Evolutionary conservation across 2,888 invertebrate genomes (phyloP).

Genomic region (Cremastinae sp.): DNA sequence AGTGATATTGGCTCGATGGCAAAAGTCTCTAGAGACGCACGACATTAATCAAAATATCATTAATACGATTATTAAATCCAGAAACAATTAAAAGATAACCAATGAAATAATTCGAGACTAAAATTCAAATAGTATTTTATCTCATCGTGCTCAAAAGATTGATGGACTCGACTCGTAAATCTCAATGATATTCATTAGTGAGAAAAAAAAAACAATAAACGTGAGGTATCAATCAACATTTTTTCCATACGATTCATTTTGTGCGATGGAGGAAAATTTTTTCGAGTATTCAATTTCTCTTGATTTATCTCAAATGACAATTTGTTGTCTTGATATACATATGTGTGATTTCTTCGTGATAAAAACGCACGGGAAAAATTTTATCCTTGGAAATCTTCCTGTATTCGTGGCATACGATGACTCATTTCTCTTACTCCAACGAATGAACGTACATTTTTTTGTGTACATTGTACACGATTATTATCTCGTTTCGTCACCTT

Average conservation of each 20-base stretch:
- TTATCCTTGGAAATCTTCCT: conserved; percentile 14
- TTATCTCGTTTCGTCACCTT: conserved; percentile 23
- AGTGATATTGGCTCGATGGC: conserved; percentile 12
- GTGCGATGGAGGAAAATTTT: no score
- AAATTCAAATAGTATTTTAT: no score
- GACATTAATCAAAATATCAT: no score
- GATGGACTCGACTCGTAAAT: conserved; percentile 17
- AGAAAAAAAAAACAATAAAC: conserved; percentile 6
- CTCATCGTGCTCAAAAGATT: not conserved
- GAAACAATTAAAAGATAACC: no score
- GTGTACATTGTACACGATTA: not conserved
- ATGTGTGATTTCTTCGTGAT: not conserved
- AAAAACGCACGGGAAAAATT: not conserved
- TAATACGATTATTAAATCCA: no score
- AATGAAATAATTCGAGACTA: no score
- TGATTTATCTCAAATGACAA: no score
- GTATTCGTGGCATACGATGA: conserved; percentile 23
- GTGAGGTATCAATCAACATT: not conserved
- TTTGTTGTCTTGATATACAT: not conserved
- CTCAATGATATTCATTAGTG: not conserved
- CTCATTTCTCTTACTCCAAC: conserved; percentile 1
- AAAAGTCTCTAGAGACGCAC: not conserved
- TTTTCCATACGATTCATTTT: conserved; percentile 14
- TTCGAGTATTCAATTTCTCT: no score
- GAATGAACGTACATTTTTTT: not conserved